phyloP scores from a whole-genome alignment of 1,140 invertebrate genomes.

The Penaeus vannamei region DNA sequence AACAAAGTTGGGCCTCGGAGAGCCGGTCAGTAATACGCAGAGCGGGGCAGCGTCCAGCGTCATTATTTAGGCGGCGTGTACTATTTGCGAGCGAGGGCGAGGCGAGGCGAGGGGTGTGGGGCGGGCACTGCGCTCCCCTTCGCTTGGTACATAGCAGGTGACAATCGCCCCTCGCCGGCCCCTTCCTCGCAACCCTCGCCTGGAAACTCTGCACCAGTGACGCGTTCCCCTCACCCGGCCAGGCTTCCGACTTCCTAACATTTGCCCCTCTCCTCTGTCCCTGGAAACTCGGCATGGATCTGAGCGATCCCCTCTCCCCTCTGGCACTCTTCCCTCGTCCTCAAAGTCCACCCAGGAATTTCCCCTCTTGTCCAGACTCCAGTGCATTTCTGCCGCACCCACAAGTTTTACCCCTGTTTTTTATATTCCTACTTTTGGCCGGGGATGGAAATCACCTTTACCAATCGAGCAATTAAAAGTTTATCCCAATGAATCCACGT shows the following conservation, averaged over 20 bases:
- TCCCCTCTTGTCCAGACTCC: too few relatives aligned
- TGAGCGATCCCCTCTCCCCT: neutral
- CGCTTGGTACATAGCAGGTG: conserved; percentile 36
- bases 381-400: too few relatives aligned
- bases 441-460: too few relatives aligned
- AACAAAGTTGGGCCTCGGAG: too few relatives aligned
- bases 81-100: conserved; percentile 17
- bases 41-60: too few relatives aligned
- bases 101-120: conserved; percentile 16
- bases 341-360: too few relatives aligned
- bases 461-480: too few relatives aligned
- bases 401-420: too few relatives aligned
- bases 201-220: conserved; percentile 20
- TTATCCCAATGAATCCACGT: too few relatives aligned
- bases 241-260: conserved; percentile 42
- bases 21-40: too few relatives aligned
- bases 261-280: conserved; percentile 34
- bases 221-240: conserved; percentile 26
- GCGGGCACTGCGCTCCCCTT: neutral
- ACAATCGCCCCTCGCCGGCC: neutral
- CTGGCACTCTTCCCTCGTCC: neutral
- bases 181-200: neutral
- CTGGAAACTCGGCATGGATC: conserved; percentile 37
- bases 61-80: neutral
- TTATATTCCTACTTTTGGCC: too few relatives aligned